Percentiles rank a stretch among this genome's conserved stretches.
Conservation (phyloP, 2,797 vertebrate species). For the Neosilurus hyrtlii region DNA sequence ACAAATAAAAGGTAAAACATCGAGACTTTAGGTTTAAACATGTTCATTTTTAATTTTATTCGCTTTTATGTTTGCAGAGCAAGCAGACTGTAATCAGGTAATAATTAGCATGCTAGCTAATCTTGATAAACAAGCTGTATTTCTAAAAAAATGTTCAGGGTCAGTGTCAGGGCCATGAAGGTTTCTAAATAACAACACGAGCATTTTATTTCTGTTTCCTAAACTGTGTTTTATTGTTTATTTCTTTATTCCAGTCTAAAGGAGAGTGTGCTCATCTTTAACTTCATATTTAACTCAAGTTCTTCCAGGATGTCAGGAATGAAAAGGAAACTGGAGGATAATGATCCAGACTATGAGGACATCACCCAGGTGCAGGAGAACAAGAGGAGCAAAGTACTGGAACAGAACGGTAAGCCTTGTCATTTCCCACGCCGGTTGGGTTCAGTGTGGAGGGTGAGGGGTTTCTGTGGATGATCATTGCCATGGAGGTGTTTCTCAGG, state of each 20-base stretch:
- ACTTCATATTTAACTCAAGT: neutral
- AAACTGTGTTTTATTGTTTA: neutral
- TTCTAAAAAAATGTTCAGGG: neutral
- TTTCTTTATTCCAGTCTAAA: neutral
- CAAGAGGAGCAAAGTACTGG: slow-evolving; percentile 87
- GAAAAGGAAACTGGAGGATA: slow-evolving; percentile 90
- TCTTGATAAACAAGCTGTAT: neutral
- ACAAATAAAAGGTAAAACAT: neutral
- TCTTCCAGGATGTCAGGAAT: slow-evolving; percentile 84
- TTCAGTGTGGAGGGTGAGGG: neutral
- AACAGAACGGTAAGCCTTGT: slow-evolving; percentile 82
- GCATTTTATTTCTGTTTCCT: neutral
- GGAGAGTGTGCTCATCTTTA: neutral
- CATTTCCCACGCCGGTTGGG: neutral
- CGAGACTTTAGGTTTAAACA: neutral
- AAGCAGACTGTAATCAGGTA: neutral
- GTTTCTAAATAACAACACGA: neutral
- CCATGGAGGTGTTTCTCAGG: neutral
- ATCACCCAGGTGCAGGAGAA: slow-evolving; percentile 80
- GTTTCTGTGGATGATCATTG: neutral
- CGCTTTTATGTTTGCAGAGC: neutral
- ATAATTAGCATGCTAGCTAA: neutral
- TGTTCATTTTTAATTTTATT: neutral
- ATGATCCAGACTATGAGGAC: slow-evolving; percentile 95
- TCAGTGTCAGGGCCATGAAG: neutral